Conservation (phyloP, 2,113 vertebrate genomes). For the Gymnarchus niloticus region DNA sequence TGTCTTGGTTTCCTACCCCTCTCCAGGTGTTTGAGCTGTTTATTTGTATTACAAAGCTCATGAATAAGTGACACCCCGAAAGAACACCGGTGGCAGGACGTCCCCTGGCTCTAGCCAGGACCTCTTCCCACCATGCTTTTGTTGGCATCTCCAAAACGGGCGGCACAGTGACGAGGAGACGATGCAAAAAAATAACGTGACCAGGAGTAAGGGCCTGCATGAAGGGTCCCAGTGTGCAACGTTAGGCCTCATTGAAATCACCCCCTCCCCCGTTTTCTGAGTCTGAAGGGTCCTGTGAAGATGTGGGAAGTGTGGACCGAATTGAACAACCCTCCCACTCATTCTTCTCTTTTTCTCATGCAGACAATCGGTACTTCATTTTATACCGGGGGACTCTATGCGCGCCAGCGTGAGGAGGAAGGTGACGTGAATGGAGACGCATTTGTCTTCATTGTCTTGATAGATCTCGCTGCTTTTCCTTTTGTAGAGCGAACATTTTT, state of each 20-base stretch:
- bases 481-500: neutral
- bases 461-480: constrained; percentile 12
- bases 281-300: constrained; percentile 57
- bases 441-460: neutral
- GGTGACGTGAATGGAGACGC: constrained; percentile 4
- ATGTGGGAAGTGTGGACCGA: constrained; percentile 51
- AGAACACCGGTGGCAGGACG: constrained; percentile 37
- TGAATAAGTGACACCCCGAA: constrained; percentile 9
- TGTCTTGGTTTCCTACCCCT: neutral
- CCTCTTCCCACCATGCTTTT: constrained; percentile 48
- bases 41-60: constrained; percentile 29
- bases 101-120: constrained; percentile 51
- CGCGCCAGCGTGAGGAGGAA: constrained; percentile 12
- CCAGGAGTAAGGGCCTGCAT: constrained; percentile 48
- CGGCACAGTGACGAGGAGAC: constrained; percentile 47
- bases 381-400: constrained; percentile 37
- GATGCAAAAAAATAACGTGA: constrained; percentile 46
- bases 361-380: constrained; percentile 39
- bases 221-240: constrained; percentile 45
- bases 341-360: constrained; percentile 22
- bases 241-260: constrained; percentile 60
- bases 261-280: constrained; percentile 41
- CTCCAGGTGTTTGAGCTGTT: constrained; percentile 32
- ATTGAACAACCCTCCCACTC: constrained; percentile 40
- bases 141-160: constrained; percentile 59